These are phyloP conservation scores for Himalopsyche anomala DNA, from an alignment of 2,888 invertebrate species.

Conservation along the genomic window DNA sequence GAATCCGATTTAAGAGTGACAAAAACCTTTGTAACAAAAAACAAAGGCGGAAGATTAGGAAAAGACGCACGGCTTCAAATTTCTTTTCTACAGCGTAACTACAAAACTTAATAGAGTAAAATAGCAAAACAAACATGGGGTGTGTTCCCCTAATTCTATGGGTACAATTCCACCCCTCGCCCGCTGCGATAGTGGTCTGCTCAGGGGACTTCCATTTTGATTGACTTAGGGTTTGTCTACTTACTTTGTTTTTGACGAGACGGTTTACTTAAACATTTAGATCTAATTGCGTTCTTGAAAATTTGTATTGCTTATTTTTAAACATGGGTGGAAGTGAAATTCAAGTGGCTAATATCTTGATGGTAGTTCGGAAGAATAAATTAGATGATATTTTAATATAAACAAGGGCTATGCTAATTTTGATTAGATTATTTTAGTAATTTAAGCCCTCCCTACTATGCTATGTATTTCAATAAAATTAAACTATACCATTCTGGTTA, in stretches of 20 bases:
- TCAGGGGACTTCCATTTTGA: slow-evolving; percentile 31
- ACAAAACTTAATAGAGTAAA: slow-evolving; percentile 61
- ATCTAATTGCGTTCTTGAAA: slow-evolving; percentile 38
- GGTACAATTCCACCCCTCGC: slow-evolving; percentile 2
- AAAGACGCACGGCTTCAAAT: slow-evolving; percentile 39
- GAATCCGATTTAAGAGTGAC: not conserved
- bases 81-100: slow-evolving; percentile 51
- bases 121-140: slow-evolving; percentile 57
- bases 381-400: slow-evolving; percentile 22
- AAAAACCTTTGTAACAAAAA: slow-evolving; percentile 34
- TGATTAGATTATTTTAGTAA: slow-evolving; percentile 29
- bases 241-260: slow-evolving; percentile 35
- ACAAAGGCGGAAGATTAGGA: slow-evolving; percentile 32
- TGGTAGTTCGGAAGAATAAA: not conserved
- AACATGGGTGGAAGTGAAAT: not conserved
- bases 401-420: slow-evolving; percentile 27
- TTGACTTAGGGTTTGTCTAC: slow-evolving; percentile 19
- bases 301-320: slow-evolving; percentile 36
- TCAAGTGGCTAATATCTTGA: slow-evolving; percentile 21
- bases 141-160: slow-evolving; percentile 41
- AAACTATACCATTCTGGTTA: no score
- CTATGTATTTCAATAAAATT: not conserved
- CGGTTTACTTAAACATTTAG: slow-evolving; percentile 32
- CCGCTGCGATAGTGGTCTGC: slow-evolving; percentile 29
- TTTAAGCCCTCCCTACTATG: not conserved